These are phyloP conservation scores for Tetranychus cinnabarinus DNA, from an alignment of 1,140 invertebrate species.

Conservation along the genomic window DNA sequence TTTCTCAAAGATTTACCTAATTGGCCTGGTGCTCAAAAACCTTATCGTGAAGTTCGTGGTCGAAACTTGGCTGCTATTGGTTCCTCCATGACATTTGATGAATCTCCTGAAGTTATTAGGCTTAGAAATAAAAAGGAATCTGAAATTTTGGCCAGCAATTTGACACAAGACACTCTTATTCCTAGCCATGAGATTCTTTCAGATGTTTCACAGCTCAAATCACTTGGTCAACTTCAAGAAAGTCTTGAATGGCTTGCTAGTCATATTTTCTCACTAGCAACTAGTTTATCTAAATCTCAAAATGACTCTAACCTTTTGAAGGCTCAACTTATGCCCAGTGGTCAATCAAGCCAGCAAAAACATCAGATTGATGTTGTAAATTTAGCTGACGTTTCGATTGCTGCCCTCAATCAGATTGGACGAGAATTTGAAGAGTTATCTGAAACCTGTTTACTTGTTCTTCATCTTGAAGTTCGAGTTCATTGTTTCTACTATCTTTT, in stretches of 20 bases:
- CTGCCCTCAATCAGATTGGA: conserved; percentile 31
- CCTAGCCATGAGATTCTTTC: conserved; percentile 55
- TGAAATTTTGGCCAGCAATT: conserved; percentile 64
- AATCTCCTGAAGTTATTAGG: conserved; percentile 42
- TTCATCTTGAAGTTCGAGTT: conserved; percentile 75
- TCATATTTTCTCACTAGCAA: conserved; percentile 19
- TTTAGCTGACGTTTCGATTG: conserved; percentile 5
- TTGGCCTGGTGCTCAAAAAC: conserved; percentile 34
- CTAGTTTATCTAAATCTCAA: conserved; percentile 15
- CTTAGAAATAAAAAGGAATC: conserved; percentile 64
- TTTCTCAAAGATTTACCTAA: conserved; percentile 64
- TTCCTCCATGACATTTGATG: conserved; percentile 14
- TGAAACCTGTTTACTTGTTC: conserved; percentile 62
- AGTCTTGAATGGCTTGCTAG: conserved; percentile 58
- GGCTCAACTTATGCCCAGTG: not conserved
- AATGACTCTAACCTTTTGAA: not conserved
- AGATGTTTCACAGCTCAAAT: conserved; percentile 46
- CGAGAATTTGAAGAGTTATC: conserved; percentile 63
- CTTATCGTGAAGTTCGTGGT: no score
- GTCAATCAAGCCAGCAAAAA: not conserved
- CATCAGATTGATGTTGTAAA: not conserved
- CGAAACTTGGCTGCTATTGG: not conserved
- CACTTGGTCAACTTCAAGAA: conserved; percentile 66
- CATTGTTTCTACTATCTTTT: conserved; percentile 80
- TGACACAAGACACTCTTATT: conserved; percentile 54